phyloP scores from a whole-genome alignment of 2,888 invertebrate genomes.

The Hesperia comma region DNA sequence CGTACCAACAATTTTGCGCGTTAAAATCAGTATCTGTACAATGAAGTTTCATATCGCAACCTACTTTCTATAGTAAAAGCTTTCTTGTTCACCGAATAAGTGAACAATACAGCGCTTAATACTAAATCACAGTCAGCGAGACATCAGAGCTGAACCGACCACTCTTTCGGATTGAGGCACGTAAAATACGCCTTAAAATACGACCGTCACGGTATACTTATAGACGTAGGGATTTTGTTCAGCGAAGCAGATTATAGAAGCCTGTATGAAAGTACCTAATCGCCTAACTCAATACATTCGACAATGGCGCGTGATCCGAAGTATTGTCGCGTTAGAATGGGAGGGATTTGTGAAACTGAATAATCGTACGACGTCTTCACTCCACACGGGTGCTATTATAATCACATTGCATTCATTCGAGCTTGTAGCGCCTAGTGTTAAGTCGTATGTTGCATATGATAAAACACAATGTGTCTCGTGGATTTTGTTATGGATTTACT shows the following conservation, averaged over 20 bases:
- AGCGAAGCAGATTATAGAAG: constrained; percentile 22
- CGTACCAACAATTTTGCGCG: constrained; percentile 7
- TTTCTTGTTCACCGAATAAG: constrained; percentile 16
- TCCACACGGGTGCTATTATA: constrained; percentile 69
- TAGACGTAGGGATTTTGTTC: constrained; percentile 26
- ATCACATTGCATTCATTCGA: constrained; percentile 56
- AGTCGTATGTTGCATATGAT: background rate
- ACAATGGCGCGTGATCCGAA: constrained; percentile 69
- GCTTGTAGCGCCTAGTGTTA: background rate
- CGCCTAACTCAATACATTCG: constrained; percentile 69
- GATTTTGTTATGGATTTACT: too few relatives aligned
- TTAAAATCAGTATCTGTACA: constrained; percentile 1
- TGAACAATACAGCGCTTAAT: constrained; percentile 17
- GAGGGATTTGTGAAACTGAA: constrained; percentile 72
- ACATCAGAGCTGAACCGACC: constrained; percentile 13
- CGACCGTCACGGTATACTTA: constrained; percentile 25
- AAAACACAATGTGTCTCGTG: background rate
- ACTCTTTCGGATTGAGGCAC: constrained; percentile 20
- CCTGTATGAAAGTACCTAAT: constrained; percentile 69
- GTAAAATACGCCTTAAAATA: constrained; percentile 26
- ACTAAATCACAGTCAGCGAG: constrained; percentile 18
- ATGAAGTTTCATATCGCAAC: constrained; percentile 5
- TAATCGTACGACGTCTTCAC: constrained; percentile 63
- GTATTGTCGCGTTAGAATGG: constrained; percentile 74
- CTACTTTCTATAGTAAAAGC: constrained; percentile 12